Base-by-base conservation (phyloP, 2,888 invertebrate genomes). In the Metellina segmentata region DNA sequence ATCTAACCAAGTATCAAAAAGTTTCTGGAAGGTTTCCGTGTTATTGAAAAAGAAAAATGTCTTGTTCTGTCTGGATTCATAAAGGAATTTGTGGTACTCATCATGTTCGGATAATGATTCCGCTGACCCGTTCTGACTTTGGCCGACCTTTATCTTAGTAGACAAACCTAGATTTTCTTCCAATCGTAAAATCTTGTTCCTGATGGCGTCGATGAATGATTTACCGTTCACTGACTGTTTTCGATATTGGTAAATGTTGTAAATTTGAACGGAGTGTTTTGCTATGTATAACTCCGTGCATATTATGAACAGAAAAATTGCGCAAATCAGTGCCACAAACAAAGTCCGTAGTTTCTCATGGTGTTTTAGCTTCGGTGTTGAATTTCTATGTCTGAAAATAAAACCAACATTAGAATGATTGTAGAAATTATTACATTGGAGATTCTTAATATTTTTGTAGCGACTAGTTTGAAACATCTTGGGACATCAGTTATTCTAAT, bases 31-130 rank as follows among this genome's bases (percentile, higher is more conserved):
- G 7, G 85, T 92, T 19, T 83, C 49, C 52, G 88, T 85, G 20
- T 34, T 79, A n/a, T 91, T 91, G 48, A 91, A 91, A 52, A 91
- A 77, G 82, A 78, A 91, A 77, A 91, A 91, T n/a, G 85, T 85
- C 49, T 77, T 91, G 13, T 77, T 82, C 77, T 52, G 70, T 61
- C 72, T 83, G 9, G 89, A 52, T 48, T 90, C 85, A 13, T 19
- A 34, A 52, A 90, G 85, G 51, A 90, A 90, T 48, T 78, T 85
- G 19, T 90, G 79, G 34, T 72, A 90, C 61, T 81, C 89, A 34
- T 83, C 89, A 72, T 85, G 85, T 19, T 90, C 89, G 2, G 78
- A 85, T 19, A 78, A 49, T 13, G 8, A 9, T 70, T 78, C 70
- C 7, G 9, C 9, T n/a, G 70, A 71, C 9, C 19, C 20, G 16